Evolutionary conservation across 2,888 invertebrate species (phyloP), one percentile per base, ranked within the genome.

Genomic region (Fissipunctia ypsillon): DNA sequence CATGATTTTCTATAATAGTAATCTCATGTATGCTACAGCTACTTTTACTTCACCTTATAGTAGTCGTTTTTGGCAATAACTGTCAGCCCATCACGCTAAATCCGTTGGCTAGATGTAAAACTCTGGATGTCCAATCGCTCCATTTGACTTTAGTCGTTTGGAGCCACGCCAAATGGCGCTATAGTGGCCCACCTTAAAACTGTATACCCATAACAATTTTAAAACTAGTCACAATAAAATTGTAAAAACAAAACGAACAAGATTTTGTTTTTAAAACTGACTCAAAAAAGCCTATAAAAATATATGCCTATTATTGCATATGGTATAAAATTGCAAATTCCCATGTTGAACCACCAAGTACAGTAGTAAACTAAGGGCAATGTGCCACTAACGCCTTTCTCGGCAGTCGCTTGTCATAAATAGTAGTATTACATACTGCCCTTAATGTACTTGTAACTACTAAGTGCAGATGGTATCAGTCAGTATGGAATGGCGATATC

Each of bases 381-480:
- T 61, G 65, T 19, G 4, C 67, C 43, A 31, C 38, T 80, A 77
- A 81, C 31, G 22, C 80, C 81, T 77, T 80, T 48, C 65, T 56
- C 48, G 81, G 77, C 16, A 45, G 16, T 9, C 4, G 16, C 41
- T 28, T 57, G 61, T 80, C 72, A 81, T 80, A 77, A 68, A 77
- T 68, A 68, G n/a, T 19, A 48, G 22, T 52, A 69, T 69, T 60
- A 72, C 16, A 43, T 22, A 67, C 63, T 28, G 5, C 14, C 38
- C 16, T 52, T 74, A 68, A 68, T 79, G 80, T 54, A 25, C 22
- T 68, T 69, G 78, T 61, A 28, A 52, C 38, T 25, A 50, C 25
- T 45, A 35, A 41, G n/a, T 65, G 41, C 67, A 45, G 31, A 78
- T 67, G 57, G n/a, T 59, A 67, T 57, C 54, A 61, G 64, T 52